These are phyloP conservation scores for Rhadina sibilatrix DNA, from an alignment of 2,113 vertebrate genomes.

Conservation along the genomic window DNA sequence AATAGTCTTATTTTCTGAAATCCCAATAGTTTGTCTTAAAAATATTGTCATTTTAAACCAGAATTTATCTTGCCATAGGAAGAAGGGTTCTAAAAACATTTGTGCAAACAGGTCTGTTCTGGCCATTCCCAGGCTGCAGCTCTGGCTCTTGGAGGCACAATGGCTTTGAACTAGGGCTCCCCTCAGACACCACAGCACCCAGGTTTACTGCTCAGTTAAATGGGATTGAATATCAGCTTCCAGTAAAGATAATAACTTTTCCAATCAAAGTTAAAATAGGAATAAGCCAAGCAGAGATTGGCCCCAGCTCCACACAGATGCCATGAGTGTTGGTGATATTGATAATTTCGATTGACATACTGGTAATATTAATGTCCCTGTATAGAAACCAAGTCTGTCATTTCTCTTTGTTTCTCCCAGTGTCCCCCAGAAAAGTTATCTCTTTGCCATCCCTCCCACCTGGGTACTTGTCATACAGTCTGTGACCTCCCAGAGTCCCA, in stretches of 20 bases:
- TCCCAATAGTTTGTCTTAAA: not conserved
- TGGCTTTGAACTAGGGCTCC: not conserved
- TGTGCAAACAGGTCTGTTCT: not conserved
- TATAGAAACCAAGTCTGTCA: rapidly evolving
- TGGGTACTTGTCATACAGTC: not conserved
- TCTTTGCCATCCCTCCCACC: not conserved
- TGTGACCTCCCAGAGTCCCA: not conserved
- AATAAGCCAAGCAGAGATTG: not conserved
- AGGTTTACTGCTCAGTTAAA: not conserved
- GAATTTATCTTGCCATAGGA: not conserved
- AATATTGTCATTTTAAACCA: not conserved
- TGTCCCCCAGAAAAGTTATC: not conserved
- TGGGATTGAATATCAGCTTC: not conserved
- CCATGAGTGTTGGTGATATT: not conserved
- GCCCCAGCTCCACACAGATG: not conserved
- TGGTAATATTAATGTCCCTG: not conserved
- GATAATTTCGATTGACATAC: not conserved
- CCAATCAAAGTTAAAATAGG: not conserved
- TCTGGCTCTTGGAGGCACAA: not conserved
- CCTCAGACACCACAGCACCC: not conserved
- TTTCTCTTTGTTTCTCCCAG: not conserved
- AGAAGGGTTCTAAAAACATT: not conserved
- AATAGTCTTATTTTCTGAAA: not conserved
- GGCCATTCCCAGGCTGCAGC: not conserved
- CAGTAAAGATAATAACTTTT: not conserved